Base-by-base conservation (phyloP, 2,113 vertebrate genomes). In the Neotoma lepida region DNA sequence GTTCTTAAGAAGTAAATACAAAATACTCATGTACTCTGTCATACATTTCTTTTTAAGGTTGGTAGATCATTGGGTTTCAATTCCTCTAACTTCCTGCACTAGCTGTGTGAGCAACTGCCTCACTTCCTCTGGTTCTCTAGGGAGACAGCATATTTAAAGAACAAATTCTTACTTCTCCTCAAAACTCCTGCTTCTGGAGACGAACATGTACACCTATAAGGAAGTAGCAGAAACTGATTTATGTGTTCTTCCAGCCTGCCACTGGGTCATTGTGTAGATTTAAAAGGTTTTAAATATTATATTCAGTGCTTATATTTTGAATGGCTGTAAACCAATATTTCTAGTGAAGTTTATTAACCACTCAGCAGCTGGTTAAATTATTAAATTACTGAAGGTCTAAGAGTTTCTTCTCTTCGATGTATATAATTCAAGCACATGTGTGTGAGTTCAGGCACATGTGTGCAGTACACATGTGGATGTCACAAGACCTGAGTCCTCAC, bases 31-130 rank as follows among this genome's bases (percentile, higher is more conserved):
- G 68, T 90, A 70, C 71, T 94, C 51, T 88, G 81, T 18, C 89
- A 78, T 51, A 64, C 81, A 97, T 97, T 96, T 96, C 49, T 96
- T 97, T 95, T 95, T 73, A 95, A 85, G 91, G 77, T 87, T 91
- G 73, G 49, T 8, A 22, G 90, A 93, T 73, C 8, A 58, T 71
- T 91, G 15, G 46, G 89, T 97, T 97, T 97, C 96, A 82, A 39
- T 96, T 97, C 94, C 97, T 96, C 26, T 87, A 84, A 70, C 66
- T 92, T 46, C 41, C 28, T 94, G 68, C 44, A 61, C n/a, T 71
- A 39, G 82, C 30, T 66, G 24, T 49, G 73, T 85, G 44, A 93
- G 84, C 44, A 77, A 26, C 87, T 35, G 58, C 74, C 93, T 91
- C 63, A 51, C 95, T 87, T 95, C 90, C 94, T 70, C 70, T 80